Base-by-base conservation (phyloP, 2,113 vertebrate genomes). In the Caloenas nicobarica region DNA sequence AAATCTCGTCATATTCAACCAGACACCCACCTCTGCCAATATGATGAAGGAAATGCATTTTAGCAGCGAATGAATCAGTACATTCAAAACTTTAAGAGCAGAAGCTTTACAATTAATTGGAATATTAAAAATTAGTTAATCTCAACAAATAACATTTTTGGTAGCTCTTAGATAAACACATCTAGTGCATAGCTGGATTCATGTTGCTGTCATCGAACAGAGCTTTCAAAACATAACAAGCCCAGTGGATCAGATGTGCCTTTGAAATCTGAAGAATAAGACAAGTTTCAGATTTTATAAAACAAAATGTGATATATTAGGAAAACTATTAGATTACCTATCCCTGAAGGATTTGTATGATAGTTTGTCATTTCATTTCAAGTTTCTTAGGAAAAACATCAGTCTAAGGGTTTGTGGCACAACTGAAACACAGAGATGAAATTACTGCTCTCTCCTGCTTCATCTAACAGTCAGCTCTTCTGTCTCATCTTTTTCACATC, bases 171-270 rank as follows among this genome's bases (percentile, higher is more conserved):
- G 50, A 50, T 56, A 84, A 95, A 89, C 34, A 53, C 28, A 68
- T 71, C 81, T 64, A 85, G 22, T n/a, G 73, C n/a, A 38, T 4
- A 36, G 86, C 54, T 83, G 76, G 66, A 71, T 79, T 88, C 18
- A 14, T 21, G 38, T 19, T n/a, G 53, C 81, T 94, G 92, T 70
- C 83, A 93, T 53, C 70, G 76, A 84, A 91, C 46, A 87, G 91
- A 95, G 91, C 91, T 94, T 96, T 91, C 89, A 77, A 89, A 96
- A 88, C 51, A 13, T 62, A 96, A 82, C 89, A 72, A 86, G 94
- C 91, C 83, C 84, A 66, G 66, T 66, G 89, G 81, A 92, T 86
- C 91, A 93, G 92, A 93, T 79, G 78, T 82, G 91, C 91, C 91
- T 96, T 87, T 87, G 95, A 97, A 96, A 96, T 89, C 36, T 79